Evolutionary conservation across 2,888 invertebrate genomes (phyloP), one percentile per base, ranked within the genome.

Genomic region (Eubasilissa splendida): DNA sequence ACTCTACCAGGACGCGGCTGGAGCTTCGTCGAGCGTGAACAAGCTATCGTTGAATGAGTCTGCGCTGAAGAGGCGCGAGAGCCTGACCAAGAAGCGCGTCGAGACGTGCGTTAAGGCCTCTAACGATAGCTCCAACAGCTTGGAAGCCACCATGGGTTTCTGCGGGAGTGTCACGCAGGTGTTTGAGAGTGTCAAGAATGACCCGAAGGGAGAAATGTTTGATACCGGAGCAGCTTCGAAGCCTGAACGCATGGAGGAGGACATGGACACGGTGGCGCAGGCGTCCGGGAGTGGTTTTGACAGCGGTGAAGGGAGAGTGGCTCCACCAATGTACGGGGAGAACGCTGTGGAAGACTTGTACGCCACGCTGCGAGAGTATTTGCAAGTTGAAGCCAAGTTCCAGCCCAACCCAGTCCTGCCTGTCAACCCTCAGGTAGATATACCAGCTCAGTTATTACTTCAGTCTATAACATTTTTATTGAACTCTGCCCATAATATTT

Each of bases 341-440:
- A 85, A 85, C 70, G 84, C 80, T 68, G 86, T 86, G 80, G 89
- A 90, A 76, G 88, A 88, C 80, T 86, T 92, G 85, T 90, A 92
- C 87, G 89, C 88, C 77, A 91, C 90, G 85, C 90, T 95, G 84
- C 92, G 93, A 87, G 94, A 95, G 90, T 93, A 93, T 86, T 91
- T 95, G 86, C 90, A 91, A 78, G 88, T 94, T 84, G 94, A 95
- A 88, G 88, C 90, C 84, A 95, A 95, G 91, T 94, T 93, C 87
- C 94, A 94, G 87, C 94, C 95, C 60, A 90, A 91, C 83, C 89
- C 95, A 85, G 90, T 92, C 85, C 88, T 95, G 87, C 93, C 94
- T 77, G 88, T 87, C 83, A 91, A 92, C 82, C 91, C 92, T 76
- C 92, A 93, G 90, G 94, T 94, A 85, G 59, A 5, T 22, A 71